Evolutionary conservation across 2,797 vertebrate species (phyloP), one percentile per base, ranked within the genome.

Genomic region (Leptoclinus maculatus): DNA sequence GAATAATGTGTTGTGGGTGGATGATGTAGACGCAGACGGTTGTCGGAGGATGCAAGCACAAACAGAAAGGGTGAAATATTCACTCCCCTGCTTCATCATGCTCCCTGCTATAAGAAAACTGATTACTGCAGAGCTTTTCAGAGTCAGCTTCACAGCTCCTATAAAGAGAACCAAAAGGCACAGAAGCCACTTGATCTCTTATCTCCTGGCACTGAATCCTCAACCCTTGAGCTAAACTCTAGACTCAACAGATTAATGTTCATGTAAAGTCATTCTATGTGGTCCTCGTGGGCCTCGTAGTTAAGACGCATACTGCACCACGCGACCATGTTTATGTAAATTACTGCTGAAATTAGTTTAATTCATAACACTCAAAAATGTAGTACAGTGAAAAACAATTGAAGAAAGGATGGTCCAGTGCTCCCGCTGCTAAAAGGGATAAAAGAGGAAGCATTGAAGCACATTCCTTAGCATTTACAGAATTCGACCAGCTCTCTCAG

Each of bases 81-180:
- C 38, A 76, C 54, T 53, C 68, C 47, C 49, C 43, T 66, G 71
- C 38, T 70, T 70, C 56, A 84, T 82, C 76, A 72, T 74, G 56
- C 65, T 65, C 59, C 2, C 58, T 60, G 73, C 81, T 89, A 86
- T 77, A 84, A 88, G 83, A 83, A 86, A 89, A 74, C 78, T n/a
- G 74, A 83, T 85, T 66, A 75, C 82, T 83, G 79, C 66, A 71
- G 83, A 83, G 78, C 53, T 68, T 83, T 39, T 69, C 65, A 82
- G 67, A 65, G 62, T 58, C 62, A 34, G 72, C 56, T 57, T 58
- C 83, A 80, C 56, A 60, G 70, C 56, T 85, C 72, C 58, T 75
- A 78, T 78, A 89, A 82, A 66, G 51, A 75, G 45, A 82, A 67
- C 60, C 70, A 77, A 51, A 51, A 76, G 51, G 21, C 34, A 34